phyloP scores from a whole-genome alignment of 2,888 invertebrate genomes.

The Meiosimyza platycephala region DNA sequence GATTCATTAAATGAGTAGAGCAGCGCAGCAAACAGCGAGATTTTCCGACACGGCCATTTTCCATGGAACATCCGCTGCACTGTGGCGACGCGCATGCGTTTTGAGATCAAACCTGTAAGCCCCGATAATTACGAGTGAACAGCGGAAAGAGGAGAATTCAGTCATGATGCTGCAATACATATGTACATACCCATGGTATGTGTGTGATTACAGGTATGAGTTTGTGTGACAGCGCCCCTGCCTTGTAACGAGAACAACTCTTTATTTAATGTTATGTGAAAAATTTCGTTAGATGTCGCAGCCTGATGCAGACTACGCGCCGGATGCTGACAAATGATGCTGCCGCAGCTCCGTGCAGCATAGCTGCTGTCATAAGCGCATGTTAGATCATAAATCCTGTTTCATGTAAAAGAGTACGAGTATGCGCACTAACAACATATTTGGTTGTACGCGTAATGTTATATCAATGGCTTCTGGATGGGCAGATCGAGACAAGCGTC shows the following conservation, averaged over 20 bases:
- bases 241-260: no score
- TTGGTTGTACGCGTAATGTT: not conserved
- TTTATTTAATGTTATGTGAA: not conserved
- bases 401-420: no score
- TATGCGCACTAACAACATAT: not conserved
- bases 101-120: not conserved
- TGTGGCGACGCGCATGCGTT: slow-evolving; percentile 15
- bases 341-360: slow-evolving; percentile 5
- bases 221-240: no score
- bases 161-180: not conserved
- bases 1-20: not conserved
- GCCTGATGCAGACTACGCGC: not conserved
- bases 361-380: not conserved
- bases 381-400: not conserved
- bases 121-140: slow-evolving; percentile 25
- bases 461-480: slow-evolving; percentile 26
- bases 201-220: no score
- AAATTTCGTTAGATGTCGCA: not conserved
- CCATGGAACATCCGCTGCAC: slow-evolving; percentile 60
- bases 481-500: slow-evolving; percentile 4
- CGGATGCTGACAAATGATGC: slow-evolving; percentile 21
- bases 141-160: not conserved
- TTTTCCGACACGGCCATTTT: not conserved
- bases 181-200: no score
- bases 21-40: slow-evolving; percentile 39